Evolutionary conservation across 1,140 invertebrate genomes (phyloP).

Genomic region (Drosophila nannoptera): DNA sequence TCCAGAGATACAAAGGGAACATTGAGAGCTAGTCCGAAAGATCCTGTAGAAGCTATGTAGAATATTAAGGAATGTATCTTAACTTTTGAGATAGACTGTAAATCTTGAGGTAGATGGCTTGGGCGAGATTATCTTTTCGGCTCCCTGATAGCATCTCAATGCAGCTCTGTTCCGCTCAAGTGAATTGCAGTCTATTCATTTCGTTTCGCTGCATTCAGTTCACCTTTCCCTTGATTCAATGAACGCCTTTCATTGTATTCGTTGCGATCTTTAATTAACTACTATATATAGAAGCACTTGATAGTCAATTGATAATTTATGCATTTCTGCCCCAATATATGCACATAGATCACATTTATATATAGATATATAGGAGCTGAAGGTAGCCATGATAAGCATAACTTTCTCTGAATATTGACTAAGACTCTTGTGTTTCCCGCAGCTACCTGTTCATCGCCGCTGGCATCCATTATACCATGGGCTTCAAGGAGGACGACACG

Average conservation of each 20-base stretch:
- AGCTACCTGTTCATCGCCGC: slow-evolving; percentile 87
- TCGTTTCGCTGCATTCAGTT: neutral
- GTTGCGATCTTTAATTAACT: neutral
- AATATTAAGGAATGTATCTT: no score
- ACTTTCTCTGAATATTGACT: neutral
- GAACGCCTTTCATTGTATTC: neutral
- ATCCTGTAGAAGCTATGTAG: no score
- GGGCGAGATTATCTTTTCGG: no score
- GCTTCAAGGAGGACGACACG: slow-evolving; percentile 86
- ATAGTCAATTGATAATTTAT: neutral
- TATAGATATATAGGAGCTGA: no score
- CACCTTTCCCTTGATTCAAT: neutral
- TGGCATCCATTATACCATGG: slow-evolving; percentile 85
- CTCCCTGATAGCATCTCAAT: neutral
- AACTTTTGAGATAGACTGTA: no score
- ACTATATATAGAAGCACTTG: neutral
- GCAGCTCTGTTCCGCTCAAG: neutral
- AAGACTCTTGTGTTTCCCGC: neutral
- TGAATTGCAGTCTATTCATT: neutral
- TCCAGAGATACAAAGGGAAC: no score
- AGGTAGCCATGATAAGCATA: neutral
- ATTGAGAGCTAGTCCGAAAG: no score
- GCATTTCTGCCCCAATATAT: neutral
- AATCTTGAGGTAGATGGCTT: no score
- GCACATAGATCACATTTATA: no score